Percentiles rank a stretch among this genome's conserved stretches.
Conservation (phyloP, 2,113 vertebrate species). For the Mionectes macconnelli region DNA sequence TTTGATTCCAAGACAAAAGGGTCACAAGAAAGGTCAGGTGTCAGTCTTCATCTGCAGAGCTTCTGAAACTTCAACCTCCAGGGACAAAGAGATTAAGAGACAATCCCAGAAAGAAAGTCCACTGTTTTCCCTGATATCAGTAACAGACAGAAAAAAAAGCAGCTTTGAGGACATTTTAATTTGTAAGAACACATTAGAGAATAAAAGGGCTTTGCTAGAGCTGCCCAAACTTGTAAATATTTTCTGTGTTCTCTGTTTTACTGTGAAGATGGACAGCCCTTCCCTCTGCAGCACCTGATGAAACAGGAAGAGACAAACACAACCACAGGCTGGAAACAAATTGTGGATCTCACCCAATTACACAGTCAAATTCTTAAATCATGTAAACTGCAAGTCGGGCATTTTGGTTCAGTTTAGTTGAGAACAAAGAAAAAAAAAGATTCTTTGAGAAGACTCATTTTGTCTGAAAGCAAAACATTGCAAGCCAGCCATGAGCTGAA, state of each 20-base stretch:
- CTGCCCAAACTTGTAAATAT: background rate
- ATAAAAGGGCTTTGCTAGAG: background rate
- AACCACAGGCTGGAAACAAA: background rate
- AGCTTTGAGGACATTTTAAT: background rate
- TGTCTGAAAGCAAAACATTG: conserved; percentile 2
- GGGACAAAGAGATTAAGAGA: background rate
- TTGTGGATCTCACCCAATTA: background rate
- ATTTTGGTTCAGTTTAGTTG: background rate
- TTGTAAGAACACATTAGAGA: background rate
- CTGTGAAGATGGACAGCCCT: background rate
- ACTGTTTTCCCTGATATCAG: background rate
- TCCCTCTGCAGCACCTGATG: background rate
- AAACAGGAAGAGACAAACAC: background rate
- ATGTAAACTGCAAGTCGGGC: background rate
- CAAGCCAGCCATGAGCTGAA: background rate
- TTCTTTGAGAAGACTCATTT: background rate
- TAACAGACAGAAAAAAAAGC: background rate
- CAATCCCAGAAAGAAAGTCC: background rate
- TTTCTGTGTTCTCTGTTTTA: background rate
- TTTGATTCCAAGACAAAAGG: background rate
- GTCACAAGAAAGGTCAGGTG: background rate
- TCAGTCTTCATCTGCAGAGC: background rate
- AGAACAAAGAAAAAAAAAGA: background rate
- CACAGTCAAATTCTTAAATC: background rate
- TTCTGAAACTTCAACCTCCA: background rate